phyloP scores from a whole-genome alignment of 2,113 vertebrate species.

The Clinocottus analis region DNA sequence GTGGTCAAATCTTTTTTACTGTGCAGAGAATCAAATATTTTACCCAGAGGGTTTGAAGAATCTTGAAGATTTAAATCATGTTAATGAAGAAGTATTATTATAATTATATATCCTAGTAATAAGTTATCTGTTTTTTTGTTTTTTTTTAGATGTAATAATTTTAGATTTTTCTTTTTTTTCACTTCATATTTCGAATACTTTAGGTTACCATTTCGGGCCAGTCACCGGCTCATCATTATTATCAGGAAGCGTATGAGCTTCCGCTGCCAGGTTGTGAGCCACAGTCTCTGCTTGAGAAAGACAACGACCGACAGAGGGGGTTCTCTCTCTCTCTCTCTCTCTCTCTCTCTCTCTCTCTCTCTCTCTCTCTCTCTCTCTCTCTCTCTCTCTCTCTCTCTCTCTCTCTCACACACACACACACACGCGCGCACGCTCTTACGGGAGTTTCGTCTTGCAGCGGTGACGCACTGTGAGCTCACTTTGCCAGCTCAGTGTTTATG shows the following conservation, averaged over 20 bases:
- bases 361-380: too few relatives aligned
- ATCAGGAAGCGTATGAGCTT: neutral
- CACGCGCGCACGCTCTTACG: conserved; percentile 13
- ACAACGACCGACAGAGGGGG: conserved; percentile 27
- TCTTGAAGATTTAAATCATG: neutral
- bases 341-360: too few relatives aligned
- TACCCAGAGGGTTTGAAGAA: neutral
- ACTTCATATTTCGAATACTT: neutral
- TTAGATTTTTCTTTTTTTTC: too few relatives aligned
- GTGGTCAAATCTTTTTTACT: neutral
- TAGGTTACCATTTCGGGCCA: neutral
- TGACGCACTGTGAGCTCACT: conserved; percentile 78
- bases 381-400: too few relatives aligned
- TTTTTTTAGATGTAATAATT: neutral
- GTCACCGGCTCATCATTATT: neutral
- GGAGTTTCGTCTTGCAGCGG: conserved; percentile 69
- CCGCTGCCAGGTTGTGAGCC: conserved; percentile 5
- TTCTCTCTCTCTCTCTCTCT: too few relatives aligned
- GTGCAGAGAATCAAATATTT: neutral
- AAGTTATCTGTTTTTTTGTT: neutral
- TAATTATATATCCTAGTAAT: neutral
- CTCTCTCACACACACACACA: neutral
- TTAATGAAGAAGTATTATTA: too few relatives aligned
- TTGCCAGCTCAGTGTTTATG: conserved; percentile 61
- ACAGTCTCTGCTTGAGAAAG: neutral